Evolutionary conservation across 2,888 invertebrate genomes (phyloP).

Genomic region (Ophioninae sp.): DNA sequence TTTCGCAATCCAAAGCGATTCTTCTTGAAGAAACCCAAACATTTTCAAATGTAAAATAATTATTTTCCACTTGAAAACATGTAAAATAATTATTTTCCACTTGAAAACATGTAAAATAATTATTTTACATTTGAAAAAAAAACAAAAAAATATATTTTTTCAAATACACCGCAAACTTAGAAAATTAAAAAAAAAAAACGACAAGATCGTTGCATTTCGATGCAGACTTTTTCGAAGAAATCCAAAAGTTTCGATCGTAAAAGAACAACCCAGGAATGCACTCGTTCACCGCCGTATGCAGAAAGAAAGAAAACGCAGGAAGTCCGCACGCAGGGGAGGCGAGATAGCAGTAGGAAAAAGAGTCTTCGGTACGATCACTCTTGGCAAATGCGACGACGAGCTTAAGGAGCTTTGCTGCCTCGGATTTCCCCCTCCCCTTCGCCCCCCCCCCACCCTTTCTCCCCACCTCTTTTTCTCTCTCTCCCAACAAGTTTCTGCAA

Average conservation of each 20-base stretch:
- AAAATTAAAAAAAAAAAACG: too few relatives aligned
- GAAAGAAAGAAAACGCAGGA: constrained; percentile 6
- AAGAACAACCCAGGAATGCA: neutral
- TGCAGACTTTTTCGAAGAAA: neutral
- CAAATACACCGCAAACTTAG: too few relatives aligned
- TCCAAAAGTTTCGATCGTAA: constrained; percentile 30
- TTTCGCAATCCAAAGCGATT: too few relatives aligned
- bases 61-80: too few relatives aligned
- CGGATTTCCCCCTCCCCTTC: neutral
- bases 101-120: too few relatives aligned
- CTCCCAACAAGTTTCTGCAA: neutral
- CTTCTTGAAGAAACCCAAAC: too few relatives aligned
- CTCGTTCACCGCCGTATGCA: neutral
- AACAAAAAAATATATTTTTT: too few relatives aligned
- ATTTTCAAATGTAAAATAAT: too few relatives aligned
- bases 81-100: too few relatives aligned
- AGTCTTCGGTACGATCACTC: constrained; percentile 19
- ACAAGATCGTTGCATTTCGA: too few relatives aligned
- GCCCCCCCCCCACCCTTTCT: neutral
- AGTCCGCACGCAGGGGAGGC: neutral
- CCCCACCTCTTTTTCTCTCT: too few relatives aligned
- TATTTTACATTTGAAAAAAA: too few relatives aligned
- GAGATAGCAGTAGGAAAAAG: constrained; percentile 9
- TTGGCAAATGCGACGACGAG: constrained; percentile 39
- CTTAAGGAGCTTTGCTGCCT: constrained; percentile 43